Percentiles rank a stretch among this genome's conserved stretches.
Conservation (phyloP, 2,888 invertebrate species). For the Drosophila hamatofila region DNA sequence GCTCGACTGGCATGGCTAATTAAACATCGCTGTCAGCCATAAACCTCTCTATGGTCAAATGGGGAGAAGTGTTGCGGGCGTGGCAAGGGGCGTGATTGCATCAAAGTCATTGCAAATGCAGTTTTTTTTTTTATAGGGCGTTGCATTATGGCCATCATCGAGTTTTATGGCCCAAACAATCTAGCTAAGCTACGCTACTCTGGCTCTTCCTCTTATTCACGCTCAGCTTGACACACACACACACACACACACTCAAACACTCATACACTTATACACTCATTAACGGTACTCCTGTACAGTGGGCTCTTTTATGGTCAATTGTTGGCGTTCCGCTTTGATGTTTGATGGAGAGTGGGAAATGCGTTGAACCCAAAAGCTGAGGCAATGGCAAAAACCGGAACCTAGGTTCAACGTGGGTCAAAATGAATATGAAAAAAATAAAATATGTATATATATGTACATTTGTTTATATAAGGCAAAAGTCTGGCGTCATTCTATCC, state of each 20-base stretch:
- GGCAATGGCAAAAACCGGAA: slow-evolving; percentile 41
- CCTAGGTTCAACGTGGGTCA: slow-evolving; percentile 41
- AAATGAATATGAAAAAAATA: slow-evolving; percentile 2
- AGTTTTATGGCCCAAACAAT: slow-evolving; percentile 38
- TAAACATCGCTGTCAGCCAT: slow-evolving; percentile 28
- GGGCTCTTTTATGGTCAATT: slow-evolving; percentile 63
- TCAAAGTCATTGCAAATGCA: slow-evolving; percentile 30
- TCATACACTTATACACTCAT: slow-evolving; percentile 34
- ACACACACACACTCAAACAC: slow-evolving; percentile 13
- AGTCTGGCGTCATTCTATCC: slow-evolving; percentile 55
- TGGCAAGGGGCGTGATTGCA: background rate
- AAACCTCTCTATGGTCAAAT: background rate
- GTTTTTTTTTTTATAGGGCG: slow-evolving; percentile 40
- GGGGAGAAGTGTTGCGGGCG: background rate
- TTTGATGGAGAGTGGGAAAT: slow-evolving; percentile 21
- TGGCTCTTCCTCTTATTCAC: background rate
- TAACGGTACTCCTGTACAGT: slow-evolving; percentile 54
- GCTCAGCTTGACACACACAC: slow-evolving; percentile 14
- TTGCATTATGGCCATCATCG: slow-evolving; percentile 46
- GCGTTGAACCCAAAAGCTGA: slow-evolving; percentile 2
- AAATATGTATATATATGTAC: background rate
- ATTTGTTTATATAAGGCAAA: slow-evolving; percentile 14
- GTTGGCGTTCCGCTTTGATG: slow-evolving; percentile 63
- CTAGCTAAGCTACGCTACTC: background rate
- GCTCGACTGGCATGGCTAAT: slow-evolving; percentile 43